Conservation (phyloP, 2,888 invertebrate species). For the Timandra comae region DNA sequence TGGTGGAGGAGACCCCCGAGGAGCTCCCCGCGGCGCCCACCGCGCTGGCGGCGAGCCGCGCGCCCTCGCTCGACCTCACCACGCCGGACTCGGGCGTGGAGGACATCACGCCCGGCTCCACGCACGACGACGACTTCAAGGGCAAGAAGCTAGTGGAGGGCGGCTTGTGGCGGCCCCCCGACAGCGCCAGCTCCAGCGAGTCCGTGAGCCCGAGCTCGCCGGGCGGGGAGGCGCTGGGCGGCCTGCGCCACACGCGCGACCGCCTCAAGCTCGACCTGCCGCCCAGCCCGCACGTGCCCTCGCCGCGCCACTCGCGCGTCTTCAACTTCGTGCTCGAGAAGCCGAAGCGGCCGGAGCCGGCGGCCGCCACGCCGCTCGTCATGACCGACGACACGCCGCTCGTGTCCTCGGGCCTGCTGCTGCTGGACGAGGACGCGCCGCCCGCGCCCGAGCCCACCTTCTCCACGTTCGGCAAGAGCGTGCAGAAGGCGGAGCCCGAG, state of each 20-base stretch:
- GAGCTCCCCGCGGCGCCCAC: constrained; percentile 33
- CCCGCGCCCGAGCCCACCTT: constrained; percentile 68
- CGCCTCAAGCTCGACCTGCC: constrained; percentile 83
- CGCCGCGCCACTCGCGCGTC: constrained; percentile 56
- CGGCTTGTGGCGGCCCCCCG: constrained; percentile 45
- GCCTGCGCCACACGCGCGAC: constrained; percentile 83
- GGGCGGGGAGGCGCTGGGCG: constrained; percentile 75
- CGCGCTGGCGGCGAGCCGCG: constrained; percentile 31
- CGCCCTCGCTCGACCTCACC: constrained; percentile 65
- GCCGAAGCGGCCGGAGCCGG: constrained; percentile 40
- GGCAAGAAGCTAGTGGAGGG: constrained; percentile 40
- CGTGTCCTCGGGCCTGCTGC: constrained; percentile 39
- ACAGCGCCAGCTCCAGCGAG: constrained; percentile 63
- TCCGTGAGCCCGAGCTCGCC: constrained; percentile 66
- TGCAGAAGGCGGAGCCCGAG: constrained; percentile 39
- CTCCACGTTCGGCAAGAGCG: constrained; percentile 77
- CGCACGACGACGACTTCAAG: constrained; percentile 51
- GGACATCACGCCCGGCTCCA: constrained; percentile 75
- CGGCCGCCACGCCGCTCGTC: constrained; percentile 47
- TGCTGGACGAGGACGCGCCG: constrained; percentile 42
- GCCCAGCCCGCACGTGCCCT: constrained; percentile 70
- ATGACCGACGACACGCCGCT: constrained; percentile 66
- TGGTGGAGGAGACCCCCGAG: constrained; percentile 36
- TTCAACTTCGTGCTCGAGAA: constrained; percentile 65
- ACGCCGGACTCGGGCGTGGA: constrained; percentile 80